These are phyloP conservation scores for Chelmon rostratus DNA, from an alignment of 2,797 vertebrate genomes.

Conservation along the genomic window DNA sequence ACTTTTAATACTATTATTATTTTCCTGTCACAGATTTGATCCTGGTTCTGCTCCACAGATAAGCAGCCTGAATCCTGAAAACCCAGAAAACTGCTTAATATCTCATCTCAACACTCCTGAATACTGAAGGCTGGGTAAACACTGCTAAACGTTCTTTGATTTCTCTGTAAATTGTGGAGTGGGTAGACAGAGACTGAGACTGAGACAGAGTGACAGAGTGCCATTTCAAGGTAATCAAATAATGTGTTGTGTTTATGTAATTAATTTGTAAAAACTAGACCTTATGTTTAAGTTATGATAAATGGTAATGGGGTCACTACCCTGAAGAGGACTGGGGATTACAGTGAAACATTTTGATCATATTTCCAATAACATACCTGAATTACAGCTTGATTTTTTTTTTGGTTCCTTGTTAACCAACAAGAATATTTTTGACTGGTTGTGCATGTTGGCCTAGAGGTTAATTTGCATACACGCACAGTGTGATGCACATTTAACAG, in stretches of 20 bases:
- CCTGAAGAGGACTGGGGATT: neutral
- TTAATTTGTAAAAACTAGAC: neutral
- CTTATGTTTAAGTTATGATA: neutral
- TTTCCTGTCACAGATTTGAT: constrained; percentile 24
- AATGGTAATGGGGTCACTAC: neutral
- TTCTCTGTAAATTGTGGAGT: neutral
- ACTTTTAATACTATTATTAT: neutral
- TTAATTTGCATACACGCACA: too few species aligned
- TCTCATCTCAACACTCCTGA: constrained; percentile 6
- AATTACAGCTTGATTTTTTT: too few species aligned
- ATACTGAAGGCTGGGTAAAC: constrained; percentile 12
- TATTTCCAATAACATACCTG: too few species aligned
- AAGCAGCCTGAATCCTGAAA: constrained; percentile 8
- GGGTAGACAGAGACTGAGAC: neutral
- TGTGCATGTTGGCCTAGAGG: too few species aligned
- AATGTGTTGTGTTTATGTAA: neutral
- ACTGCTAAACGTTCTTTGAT: neutral
- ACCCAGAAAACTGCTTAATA: neutral
- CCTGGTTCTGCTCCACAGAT: constrained; percentile 1
- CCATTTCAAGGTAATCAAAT: neutral
- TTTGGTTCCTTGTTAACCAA: too few species aligned
- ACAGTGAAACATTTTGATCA: too few species aligned
- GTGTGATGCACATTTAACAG: too few species aligned
- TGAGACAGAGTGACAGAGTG: neutral
- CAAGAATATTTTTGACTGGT: too few species aligned